Base-by-base conservation (phyloP, 2,797 vertebrate species). In the Trichosurus vulpecula region DNA sequence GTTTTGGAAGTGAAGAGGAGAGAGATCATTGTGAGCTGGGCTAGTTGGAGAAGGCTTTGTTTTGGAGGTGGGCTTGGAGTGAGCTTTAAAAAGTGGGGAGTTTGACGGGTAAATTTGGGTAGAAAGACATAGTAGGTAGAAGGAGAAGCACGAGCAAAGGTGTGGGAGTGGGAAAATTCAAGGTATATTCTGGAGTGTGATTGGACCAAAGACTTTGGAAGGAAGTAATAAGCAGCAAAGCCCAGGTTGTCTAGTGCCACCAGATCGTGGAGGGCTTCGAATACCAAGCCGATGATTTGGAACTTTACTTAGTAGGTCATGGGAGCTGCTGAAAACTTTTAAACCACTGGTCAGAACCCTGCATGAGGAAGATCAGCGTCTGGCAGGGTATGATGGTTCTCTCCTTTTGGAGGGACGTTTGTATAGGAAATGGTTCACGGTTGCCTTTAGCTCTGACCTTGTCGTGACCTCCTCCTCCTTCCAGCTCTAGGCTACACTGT, bases 401-500 rank as follows among this genome's bases (percentile, higher is more conserved):
- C 47, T 81, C 16, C 74, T 81, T 47, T 2, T 22, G 74, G 41
- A 87, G 41, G 25, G 74, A 1, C 51, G 27, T 35, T 74, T 74
- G 35, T 41, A 35, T 74, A 41, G 58, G 61, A 74, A 74, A 41
- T 19, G 61, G 19, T 27, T 47, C 74, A 87, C 4, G 22, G 41
- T 27, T 87, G 22, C 22, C 2, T 51, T 27, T n/a, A 47, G 25
- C 10, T 1, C 57, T 92, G 16, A 51, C 93, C 90, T 52, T 41
- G 91, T 2, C 58, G 90, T 41, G 57, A 54, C 90, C 91, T 57
- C 4, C 27, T 35, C 97, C 96, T 54, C 93, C 47, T 90, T 94
- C 29, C 98, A 99, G 99, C 98, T 98, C 98, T 99, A 98, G 99
- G 99, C 14, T 99, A 99, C 97, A 99, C 99, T 1, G 98, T 99